Base-by-base conservation (phyloP, 2,797 vertebrate species). In the Hemibagrus guttatus region DNA sequence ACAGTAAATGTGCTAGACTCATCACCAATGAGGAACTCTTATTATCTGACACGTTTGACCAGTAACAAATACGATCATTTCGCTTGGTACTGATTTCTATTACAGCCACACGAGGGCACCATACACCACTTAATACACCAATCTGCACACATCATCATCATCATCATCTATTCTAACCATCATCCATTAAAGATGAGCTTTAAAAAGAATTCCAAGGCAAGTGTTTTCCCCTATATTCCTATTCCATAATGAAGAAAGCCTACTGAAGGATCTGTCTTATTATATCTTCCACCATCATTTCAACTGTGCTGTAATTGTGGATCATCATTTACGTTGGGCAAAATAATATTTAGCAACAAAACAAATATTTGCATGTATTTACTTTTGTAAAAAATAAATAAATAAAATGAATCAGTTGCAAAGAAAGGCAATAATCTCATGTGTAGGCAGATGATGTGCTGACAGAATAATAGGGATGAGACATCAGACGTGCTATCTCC, bases 91-190 rank as follows among this genome's bases (percentile, higher is more conserved):
- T 35, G 17, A 46, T 87, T 82, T 63, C 69, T 79, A 6, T 61
- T 84, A 35, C 66, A 26, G 46, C 90, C 95, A 95, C 92, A 84
- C 85, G 95, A 94, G 91, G 94, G 93, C 89, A 89, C 90, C 95
- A 96, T 52, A 95, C 93, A 93, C 95, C 95, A 94, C 86, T 81
- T 42, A 94, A 96, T 93, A 21, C n/a, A 19, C 4, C 26, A 19
- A 12, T 64, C 26, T 28, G 39, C 28, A 12, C 1, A 9, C 7
- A 49, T n/a, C n/a, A n/a, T n/a, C 35, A 1, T 16, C 7, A 9
- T 0, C 58, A 49, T 9, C 46, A 49, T 49, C 35, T 9, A 63
- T 63, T n/a, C 42, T 61, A 61, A 39, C 5, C 0, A 17, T 17
- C 23, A 46, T 46, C 23, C 8, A 17, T 49, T 9, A 49, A 28